A percentile compares a stretch with the other conserved stretches of the same genome.
These are phyloP conservation scores for Coenonympha arcania DNA, from an alignment of 2,888 invertebrate genomes.

Conservation along the genomic window DNA sequence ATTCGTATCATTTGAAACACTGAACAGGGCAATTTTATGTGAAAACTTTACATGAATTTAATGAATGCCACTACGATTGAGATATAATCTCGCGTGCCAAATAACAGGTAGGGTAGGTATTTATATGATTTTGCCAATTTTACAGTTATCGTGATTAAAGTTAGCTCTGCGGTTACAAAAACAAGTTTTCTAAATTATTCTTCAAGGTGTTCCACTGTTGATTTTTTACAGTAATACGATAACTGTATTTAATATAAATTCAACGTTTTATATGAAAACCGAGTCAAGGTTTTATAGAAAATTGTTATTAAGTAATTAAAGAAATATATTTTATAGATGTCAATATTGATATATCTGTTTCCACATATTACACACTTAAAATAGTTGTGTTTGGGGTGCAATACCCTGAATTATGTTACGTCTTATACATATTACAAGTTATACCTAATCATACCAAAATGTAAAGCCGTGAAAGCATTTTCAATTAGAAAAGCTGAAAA, in stretches of 20 bases:
- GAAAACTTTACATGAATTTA: too few relatives aligned
- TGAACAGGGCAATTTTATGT: too few relatives aligned
- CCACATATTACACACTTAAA: neutral
- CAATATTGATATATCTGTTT: too few relatives aligned
- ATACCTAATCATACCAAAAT: too few relatives aligned
- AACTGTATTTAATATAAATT: conserved; percentile 17
- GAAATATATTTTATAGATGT: neutral
- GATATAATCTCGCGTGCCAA: neutral
- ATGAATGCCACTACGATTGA: neutral
- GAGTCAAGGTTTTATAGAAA: conserved; percentile 11
- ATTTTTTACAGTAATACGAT: conserved; percentile 21
- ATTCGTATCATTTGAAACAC: too few relatives aligned
- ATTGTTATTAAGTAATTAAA: neutral
- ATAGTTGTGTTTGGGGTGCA: too few relatives aligned
- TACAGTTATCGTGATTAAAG: conserved; percentile 28
- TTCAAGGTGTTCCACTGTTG: conserved; percentile 35
- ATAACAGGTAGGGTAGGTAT: conserved; percentile 21
- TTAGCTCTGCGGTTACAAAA: conserved; percentile 37
- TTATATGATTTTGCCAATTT: conserved; percentile 28
- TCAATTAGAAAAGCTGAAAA: too few relatives aligned
- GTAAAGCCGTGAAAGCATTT: too few relatives aligned
- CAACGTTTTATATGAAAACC: neutral
- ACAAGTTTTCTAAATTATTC: conserved; percentile 31
- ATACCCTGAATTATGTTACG: neutral
- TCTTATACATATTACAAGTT: too few relatives aligned